Conservation (phyloP, 2,888 invertebrate genomes). For the Caenorhabditis sinica region DNA sequence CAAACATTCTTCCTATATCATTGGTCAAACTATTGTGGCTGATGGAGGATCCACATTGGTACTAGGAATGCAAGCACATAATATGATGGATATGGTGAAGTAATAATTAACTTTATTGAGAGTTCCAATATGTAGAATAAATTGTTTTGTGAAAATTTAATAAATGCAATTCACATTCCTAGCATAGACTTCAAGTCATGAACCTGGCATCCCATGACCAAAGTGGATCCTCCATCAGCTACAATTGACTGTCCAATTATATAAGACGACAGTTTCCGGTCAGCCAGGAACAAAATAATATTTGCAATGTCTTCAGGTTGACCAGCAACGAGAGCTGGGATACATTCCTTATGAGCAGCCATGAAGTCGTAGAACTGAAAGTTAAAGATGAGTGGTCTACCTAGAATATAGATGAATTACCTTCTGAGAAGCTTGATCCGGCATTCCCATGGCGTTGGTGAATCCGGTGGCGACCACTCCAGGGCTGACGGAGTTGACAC, state of each 20-base stretch:
- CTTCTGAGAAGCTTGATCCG: constrained; percentile 29
- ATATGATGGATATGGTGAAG: not conserved
- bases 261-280: constrained; percentile 52
- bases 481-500: constrained; percentile 58
- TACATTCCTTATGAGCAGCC: constrained; percentile 43
- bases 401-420: not conserved
- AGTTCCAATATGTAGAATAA: no score
- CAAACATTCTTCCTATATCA: not conserved
- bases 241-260: constrained; percentile 68
- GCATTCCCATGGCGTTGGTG: constrained; percentile 39
- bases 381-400: not conserved
- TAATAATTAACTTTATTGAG: not conserved
- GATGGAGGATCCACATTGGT: not conserved
- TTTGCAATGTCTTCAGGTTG: constrained; percentile 63
- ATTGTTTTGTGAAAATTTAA: not conserved
- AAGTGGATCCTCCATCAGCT: constrained; percentile 66
- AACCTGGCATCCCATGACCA: constrained; percentile 37
- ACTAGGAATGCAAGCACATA: not conserved
- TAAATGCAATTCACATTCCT: constrained; percentile 16
- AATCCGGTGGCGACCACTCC: constrained; percentile 45
- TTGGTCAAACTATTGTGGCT: constrained; percentile 6
- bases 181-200: constrained; percentile 40
- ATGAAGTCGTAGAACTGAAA: constrained; percentile 44
- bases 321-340: constrained; percentile 38
- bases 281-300: constrained; percentile 65